Evolutionary conservation across 2,113 vertebrate genomes (phyloP), one percentile per base, ranked within the genome.

Genomic region (Anguilla japonica): DNA sequence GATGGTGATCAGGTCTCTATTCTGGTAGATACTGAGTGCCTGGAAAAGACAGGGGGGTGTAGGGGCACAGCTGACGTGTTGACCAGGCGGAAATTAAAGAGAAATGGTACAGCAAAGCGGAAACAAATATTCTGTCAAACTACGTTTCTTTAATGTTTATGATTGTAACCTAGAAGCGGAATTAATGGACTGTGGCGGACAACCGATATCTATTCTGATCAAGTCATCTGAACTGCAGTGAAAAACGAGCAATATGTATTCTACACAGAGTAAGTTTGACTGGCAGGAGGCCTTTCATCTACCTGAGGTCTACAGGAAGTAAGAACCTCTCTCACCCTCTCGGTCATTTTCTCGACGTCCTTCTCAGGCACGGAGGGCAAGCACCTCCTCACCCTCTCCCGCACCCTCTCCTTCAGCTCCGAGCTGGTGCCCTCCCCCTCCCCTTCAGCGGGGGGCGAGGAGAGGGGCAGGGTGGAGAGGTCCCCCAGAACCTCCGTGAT

Each of bases 1-100:
- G 50, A 97, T 90, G 0, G 96, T 97, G 84, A 98, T 95, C 83
- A 97, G 88, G 22, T 97, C 95, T 89, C 93, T 93, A 83, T 95
- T 95, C 82, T 93, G 92, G 89, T 95, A 94, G 89, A 97, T 97
- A 84, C 92, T 93, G 81, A 96, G 92, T 83, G 93, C 92, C 97
- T 97, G 85, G 6, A 84, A 9, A 87, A 67, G 50, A 83, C 14
- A 88, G 46, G 83, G 43, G 40, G 18, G 81, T 60, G 29, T 7
- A 40, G 43, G 50, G 20, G 82, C n/a, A 57, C 67, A 83, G 40
- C 41, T 13, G 83, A 18, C 60, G 18, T 53, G 50, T 53, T 11
- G 13, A 53, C 13, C 8, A 53, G 50, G 50, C 11, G 7, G 50
- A 53, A 11, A 53, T 53, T 53, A 13, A 53, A 14, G 7, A 11